Percentiles rank a stretch among this genome's conserved stretches.
phyloP scores from a whole-genome alignment of 1,140 invertebrate genomes.

The Archegozetes longisetosus region DNA sequence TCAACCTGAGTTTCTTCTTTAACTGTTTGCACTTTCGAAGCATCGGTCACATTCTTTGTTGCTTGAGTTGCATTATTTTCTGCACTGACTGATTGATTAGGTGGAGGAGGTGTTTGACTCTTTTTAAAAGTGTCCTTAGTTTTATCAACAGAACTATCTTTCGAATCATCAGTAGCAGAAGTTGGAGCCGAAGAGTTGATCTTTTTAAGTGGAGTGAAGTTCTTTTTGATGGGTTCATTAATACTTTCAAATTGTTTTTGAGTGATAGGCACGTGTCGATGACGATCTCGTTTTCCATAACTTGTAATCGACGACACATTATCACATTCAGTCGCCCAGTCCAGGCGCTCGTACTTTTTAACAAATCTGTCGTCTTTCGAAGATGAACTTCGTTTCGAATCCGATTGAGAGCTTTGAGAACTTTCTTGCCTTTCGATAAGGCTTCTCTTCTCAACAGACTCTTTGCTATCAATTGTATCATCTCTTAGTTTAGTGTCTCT shows the following conservation, averaged over 20 bases:
- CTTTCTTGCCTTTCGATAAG: constrained; percentile 16
- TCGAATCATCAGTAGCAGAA: neutral
- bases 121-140: neutral
- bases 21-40: neutral
- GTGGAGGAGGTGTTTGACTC: neutral
- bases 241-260: constrained; percentile 29
- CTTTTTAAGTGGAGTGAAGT: constrained; percentile 30
- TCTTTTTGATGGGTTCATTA: constrained; percentile 25
- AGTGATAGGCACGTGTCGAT: constrained; percentile 29
- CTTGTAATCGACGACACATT: no score
- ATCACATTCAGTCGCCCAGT: neutral
- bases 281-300: constrained; percentile 10
- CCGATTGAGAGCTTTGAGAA: constrained; percentile 13
- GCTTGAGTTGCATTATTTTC: neutral
- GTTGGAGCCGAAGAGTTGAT: constrained; percentile 23
- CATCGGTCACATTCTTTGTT: neutral
- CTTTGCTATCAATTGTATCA: neutral
- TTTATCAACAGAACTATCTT: neutral
- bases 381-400: constrained; percentile 16
- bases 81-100: neutral
- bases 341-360: constrained; percentile 21
- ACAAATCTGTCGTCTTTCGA: constrained; percentile 10
- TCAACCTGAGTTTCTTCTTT: neutral
- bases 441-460: neutral
- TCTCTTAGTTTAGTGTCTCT: neutral